Evolutionary conservation across 1,140 invertebrate genomes (phyloP), one percentile per base, ranked within the genome.

Genomic region (Aphelinus atriplicis): DNA sequence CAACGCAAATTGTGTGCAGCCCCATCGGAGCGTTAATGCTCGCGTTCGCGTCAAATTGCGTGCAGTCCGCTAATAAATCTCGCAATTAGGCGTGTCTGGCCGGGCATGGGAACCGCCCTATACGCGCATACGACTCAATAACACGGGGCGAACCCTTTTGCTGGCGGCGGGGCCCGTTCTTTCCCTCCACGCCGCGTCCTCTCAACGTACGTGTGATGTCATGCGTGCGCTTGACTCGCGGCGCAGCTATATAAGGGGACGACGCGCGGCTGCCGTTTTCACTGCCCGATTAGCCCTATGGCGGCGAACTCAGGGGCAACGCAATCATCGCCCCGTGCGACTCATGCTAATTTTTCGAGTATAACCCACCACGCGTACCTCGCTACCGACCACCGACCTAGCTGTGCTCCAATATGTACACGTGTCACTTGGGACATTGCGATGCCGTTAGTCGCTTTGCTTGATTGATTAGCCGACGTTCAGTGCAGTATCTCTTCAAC

Each of bases 51-150:
- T 70, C 26, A 26, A 70, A 75, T 65, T 71, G 67, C 72, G 45
- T 53, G 63, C 72, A 55, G 67, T 77, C 62, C 56, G 45, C 62
- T 48, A 75, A 77, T 76, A 76, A 76, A 76, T 76, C 64, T 72
- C 51, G 51, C 69, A 76, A 76, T 76, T 76, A 76, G 75, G 63
- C 75, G 51, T 76, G 75, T 76, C 69, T 53, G 26, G 48, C 46
- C 58, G 47, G 42, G n/a, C 58, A 60, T 60, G 68, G 55, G 67
- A 75, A 70, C 65, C 57, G 73, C 63, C 48, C 43, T 56, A 26
- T 53, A 55, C 55, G 3, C 50, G n/a, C 45, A 10, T 45, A 72
- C 53, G 55, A 50, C 64, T 67, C 72, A 62, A 62, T 67, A 68
- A 60, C 50, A 65, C n/a, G 56, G 10, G 9, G 26, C 50, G 42